phyloP scores from a whole-genome alignment of 2,797 vertebrate genomes.

The Linurgus olivaceus region DNA sequence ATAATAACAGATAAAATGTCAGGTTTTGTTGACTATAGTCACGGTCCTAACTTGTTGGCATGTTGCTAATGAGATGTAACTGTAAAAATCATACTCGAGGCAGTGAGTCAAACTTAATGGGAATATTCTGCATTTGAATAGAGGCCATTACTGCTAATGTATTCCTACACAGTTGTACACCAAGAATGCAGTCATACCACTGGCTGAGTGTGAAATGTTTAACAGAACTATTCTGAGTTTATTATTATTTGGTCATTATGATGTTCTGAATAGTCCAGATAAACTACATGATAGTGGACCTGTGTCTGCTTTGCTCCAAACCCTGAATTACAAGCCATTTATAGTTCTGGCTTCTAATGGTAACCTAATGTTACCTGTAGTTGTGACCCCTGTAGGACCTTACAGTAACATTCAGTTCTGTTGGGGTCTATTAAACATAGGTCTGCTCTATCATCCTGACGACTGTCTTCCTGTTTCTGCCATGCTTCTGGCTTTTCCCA shows the following conservation, averaged over 20 bases:
- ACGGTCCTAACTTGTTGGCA: background rate
- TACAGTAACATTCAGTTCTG: background rate
- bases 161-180: background rate
- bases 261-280: background rate
- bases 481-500: background rate
- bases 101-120: background rate
- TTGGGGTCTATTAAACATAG: background rate
- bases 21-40: background rate
- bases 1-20: background rate
- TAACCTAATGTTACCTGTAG: background rate
- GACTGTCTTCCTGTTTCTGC: background rate
- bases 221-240: background rate
- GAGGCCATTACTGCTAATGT: background rate
- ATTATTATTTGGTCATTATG: background rate
- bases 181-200: background rate
- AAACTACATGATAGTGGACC: background rate
- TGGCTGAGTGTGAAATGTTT: background rate
- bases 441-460: background rate
- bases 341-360: background rate
- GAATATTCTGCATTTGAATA: background rate
- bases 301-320: background rate
- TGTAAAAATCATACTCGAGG: background rate
- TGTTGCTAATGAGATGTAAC: background rate
- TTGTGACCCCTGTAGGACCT: background rate
- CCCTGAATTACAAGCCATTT: background rate